Evolutionary conservation across 2,113 vertebrate species (phyloP).

Genomic region (Eptesicus fuscus): DNA sequence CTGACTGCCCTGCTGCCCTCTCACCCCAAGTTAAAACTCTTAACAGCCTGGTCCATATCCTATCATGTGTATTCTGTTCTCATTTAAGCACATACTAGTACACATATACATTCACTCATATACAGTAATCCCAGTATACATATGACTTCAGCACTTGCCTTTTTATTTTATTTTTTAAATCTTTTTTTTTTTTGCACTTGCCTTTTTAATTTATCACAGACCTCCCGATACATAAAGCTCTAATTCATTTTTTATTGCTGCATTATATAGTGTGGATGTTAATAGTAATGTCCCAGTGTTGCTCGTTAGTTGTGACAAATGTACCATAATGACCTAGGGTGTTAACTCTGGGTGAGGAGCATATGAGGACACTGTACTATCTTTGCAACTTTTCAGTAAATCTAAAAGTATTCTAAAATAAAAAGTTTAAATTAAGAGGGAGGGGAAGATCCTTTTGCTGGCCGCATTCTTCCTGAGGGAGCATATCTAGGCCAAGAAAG

Average conservation of each 20-base stretch:
- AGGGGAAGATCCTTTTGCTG: not conserved
- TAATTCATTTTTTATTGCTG: not conserved
- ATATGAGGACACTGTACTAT: not conserved
- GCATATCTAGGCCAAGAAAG: not conserved
- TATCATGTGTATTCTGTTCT: not conserved
- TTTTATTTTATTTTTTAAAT: not conserved
- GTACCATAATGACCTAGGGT: not conserved
- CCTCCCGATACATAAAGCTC: not conserved
- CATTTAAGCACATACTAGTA: not conserved
- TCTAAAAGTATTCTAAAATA: not conserved
- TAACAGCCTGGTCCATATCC: not conserved
- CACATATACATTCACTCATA: not conserved
- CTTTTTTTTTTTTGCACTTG: not conserved
- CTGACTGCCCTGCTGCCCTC: not conserved
- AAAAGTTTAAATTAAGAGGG: not conserved
- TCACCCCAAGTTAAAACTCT: not conserved
- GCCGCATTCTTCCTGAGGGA: slow-evolving; percentile 43
- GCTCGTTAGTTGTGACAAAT: not conserved
- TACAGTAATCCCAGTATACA: not conserved
- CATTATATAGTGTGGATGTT: not conserved
- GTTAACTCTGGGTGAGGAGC: not conserved
- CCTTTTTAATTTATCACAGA: not conserved
- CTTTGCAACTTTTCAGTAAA: not conserved
- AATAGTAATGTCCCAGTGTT: not conserved
- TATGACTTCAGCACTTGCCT: not conserved